Base-by-base conservation (phyloP, 2,797 vertebrate species). In the Halcyon leucocephala region DNA sequence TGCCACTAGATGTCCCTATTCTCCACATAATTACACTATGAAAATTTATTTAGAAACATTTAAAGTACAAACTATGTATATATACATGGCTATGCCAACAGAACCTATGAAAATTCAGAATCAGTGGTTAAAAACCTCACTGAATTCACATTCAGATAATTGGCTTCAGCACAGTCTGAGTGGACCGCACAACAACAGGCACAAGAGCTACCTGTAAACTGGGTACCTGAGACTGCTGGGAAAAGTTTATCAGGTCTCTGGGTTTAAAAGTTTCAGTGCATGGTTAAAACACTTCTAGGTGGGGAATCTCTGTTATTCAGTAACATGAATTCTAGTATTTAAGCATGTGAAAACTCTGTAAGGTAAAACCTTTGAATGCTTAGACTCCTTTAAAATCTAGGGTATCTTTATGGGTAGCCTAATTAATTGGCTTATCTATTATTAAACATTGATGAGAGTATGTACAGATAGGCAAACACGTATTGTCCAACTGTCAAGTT, bases 1-100 rank as follows among this genome's bases (percentile, higher is more conserved):
- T 72, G 37, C 62, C 98, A 97, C 90, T 93, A 96, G 98, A 94
- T 97, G 97, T 93, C 98, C 67, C 13, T 31, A 54, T 86, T 82
- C 93, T 78, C 94, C 81, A 95, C 22, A 24, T 17, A 70, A 91
- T 73, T 78, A n/a, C 29, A 81, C 18, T 17, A 57, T 1, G 39
- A 90, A 82, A 7, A 19, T 33, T 35, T 52, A 10, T 41, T 66
- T 33, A 24, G 21, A 74, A 86, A 49, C 24, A 3, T 31, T 31
- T 66, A 42, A 70, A 77, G n/a, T 25, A 39, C 5, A 9, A 11
- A 18, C 37, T 42, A 51, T 9, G 15, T 28, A 16, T 19, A 28
- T 16, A 51, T 4, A 49, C 24, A 26, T 8, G 12, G 14, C 48
- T 49, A 25, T 14, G 14, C 26, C 14, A 14, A 61, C 18, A 66